Base-by-base conservation (phyloP, 2,113 vertebrate genomes). In the Pterophyllum scalare region DNA sequence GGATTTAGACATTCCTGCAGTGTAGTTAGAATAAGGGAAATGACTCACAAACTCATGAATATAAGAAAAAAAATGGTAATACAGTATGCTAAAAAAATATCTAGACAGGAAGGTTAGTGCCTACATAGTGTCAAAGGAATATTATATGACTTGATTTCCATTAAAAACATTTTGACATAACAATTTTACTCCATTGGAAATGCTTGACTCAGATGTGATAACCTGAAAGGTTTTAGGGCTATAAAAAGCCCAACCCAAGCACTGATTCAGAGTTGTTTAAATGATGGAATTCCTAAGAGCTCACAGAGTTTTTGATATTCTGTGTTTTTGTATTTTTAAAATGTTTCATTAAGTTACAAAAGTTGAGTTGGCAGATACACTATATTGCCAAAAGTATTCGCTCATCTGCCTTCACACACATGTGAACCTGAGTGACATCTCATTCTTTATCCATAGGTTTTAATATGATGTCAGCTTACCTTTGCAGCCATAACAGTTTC, bases 11-110 rank as follows among this genome's bases (percentile, higher is more conserved):
- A 78, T 28, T 49, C 19, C 70, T 7, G 12, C 33, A 49, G 26
- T 38, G 43, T 57, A 58, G 35, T 72, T 49, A 2, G 40, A 15
- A 24, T 40, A 70, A 49, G 24, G 9, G 1, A 49, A 70, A 75
- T 87, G 54, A 89, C 17, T 81, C 81, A 46, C 43, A 14, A 72
- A 72, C 14, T 38, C 72, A 58, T 7, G 7, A 35, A 60, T 64
- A 14, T 57, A 1, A 20, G 52, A 49, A 62, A 56, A 54, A 54
- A 28, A 60, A 3, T 17, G 28, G 20, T 20, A 72, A 72, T 52
- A 72, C 0, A 70, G 0, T 52, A 26, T 19, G 24, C 52, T 43
- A 6, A 61, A 38, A 28, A 72, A 43, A 43, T 15, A 33, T 65
- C 26, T 7, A 65, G 38, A 74, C 49, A 13, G 8, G 3, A 13